Evolutionary conservation across 1,140 invertebrate genomes (phyloP).

Genomic region (Littorina saxatilis): DNA sequence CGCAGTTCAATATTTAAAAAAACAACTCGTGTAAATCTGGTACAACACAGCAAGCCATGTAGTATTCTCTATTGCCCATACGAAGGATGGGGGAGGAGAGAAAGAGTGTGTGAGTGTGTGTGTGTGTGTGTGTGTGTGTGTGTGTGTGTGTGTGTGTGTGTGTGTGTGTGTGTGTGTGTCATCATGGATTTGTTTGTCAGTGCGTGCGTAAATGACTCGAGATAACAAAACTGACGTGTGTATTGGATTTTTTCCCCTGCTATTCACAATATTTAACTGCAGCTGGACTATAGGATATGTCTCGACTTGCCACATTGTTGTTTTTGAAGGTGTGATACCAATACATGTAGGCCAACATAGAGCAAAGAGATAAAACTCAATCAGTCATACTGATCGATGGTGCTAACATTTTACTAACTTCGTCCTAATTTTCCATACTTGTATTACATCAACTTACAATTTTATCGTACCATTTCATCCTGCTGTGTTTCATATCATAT

Average conservation of each 20-base stretch:
- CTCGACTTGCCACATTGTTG: background rate
- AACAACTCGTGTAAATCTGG: too few relatives aligned
- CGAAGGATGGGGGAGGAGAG: too few relatives aligned
- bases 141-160: constrained; percentile 12
- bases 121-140: constrained; percentile 15
- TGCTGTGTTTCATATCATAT: too few relatives aligned
- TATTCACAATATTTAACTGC: background rate
- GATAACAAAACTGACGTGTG: background rate
- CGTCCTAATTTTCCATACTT: too few relatives aligned
- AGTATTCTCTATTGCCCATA: too few relatives aligned
- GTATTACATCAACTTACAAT: too few relatives aligned
- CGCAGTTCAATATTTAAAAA: too few relatives aligned
- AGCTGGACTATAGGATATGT: background rate
- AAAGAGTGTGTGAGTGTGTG: constrained; percentile 5
- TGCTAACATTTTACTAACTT: too few relatives aligned
- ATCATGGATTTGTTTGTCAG: background rate
- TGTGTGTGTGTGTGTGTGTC: constrained; percentile 11
- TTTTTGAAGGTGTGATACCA: background rate
- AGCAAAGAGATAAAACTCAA: too few relatives aligned
- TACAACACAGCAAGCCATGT: too few relatives aligned
- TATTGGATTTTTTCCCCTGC: background rate
- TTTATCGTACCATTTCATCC: too few relatives aligned
- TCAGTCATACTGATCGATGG: too few relatives aligned
- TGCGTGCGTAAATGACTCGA: background rate
- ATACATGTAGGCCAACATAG: background rate